Percentiles rank a stretch among this genome's conserved stretches.
These are phyloP conservation scores for Xenopus laevis DNA, from an alignment of 2,113 vertebrate species.

Conservation along the genomic window DNA sequence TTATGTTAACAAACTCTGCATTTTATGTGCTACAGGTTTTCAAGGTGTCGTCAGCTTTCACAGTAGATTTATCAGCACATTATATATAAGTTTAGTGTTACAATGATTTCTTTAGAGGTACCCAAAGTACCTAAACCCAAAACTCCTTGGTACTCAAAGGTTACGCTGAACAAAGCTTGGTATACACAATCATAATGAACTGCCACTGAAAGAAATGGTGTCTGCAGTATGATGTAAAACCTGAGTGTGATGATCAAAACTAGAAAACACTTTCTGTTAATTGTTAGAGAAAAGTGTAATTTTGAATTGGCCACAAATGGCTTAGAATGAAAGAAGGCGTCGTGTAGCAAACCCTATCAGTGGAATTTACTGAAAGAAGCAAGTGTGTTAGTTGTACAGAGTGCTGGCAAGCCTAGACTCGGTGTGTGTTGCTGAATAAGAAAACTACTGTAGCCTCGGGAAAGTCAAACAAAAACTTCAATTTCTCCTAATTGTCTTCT, in stretches of 20 bases:
- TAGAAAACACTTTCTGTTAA: not conserved
- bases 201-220: conserved; percentile 9
- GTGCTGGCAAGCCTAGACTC: no score
- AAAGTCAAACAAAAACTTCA: conserved; percentile 66
- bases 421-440: conserved; percentile 18
- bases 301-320: conserved; percentile 54
- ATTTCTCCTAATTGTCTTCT: conserved; percentile 87
- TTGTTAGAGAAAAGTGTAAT: conserved; percentile 53
- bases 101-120: not conserved
- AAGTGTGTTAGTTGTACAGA: conserved; percentile 38
- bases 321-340: not conserved
- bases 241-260: not conserved
- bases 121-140: not conserved
- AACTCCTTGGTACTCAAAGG: not conserved
- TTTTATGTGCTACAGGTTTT: conserved; percentile 78
- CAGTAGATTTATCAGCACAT: conserved; percentile 38
- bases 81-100: conserved; percentile 18
- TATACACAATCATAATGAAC: conserved; percentile 12
- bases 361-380: conserved; percentile 45
- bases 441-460: conserved; percentile 33
- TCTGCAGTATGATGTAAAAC: conserved; percentile 1
- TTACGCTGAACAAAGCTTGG: conserved; percentile 18
- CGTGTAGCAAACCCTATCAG: conserved; percentile 8
- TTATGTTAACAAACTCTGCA: conserved; percentile 72
- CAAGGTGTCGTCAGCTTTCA: conserved; percentile 56